phyloP scores from a whole-genome alignment of 1,140 invertebrate species.

The Drosophila setifemur region DNA sequence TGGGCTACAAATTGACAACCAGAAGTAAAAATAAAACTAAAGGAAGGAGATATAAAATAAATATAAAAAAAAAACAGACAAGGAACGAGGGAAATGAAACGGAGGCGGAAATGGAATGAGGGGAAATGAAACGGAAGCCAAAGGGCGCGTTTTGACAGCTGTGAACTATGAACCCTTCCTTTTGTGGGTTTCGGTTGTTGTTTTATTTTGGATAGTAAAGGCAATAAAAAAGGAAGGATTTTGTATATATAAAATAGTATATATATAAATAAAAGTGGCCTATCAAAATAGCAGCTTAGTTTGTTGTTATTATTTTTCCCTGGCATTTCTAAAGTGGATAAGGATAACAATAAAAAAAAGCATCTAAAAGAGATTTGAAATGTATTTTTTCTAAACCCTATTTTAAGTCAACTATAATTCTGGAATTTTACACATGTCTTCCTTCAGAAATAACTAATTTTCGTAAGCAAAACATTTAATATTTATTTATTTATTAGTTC shows the following conservation, averaged over 20 bases:
- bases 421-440: no score
- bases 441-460: conserved; percentile 7
- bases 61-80: conserved; percentile 3
- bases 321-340: conserved; percentile 17
- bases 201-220: conserved; percentile 15
- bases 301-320: no score
- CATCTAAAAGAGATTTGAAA: no score
- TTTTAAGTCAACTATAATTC: no score
- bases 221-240: conserved; percentile 9
- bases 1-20: conserved; percentile 74
- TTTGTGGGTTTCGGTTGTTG: no score
- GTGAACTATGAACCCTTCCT: conserved; percentile 39
- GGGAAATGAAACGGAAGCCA: not conserved
- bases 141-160: conserved; percentile 34
- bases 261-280: conserved; percentile 34
- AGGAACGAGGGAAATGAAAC: conserved; percentile 7
- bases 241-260: not conserved
- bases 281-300: conserved; percentile 14
- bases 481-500: no score
- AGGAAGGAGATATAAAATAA: conserved; percentile 1
- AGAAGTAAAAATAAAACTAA: conserved; percentile 36
- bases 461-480: no score
- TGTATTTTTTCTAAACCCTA: no score
- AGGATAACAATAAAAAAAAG: conserved; percentile 29
- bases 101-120: conserved; percentile 14